phyloP scores from a whole-genome alignment of 2,113 vertebrate genomes.

The Stegostoma tigrinum region DNA sequence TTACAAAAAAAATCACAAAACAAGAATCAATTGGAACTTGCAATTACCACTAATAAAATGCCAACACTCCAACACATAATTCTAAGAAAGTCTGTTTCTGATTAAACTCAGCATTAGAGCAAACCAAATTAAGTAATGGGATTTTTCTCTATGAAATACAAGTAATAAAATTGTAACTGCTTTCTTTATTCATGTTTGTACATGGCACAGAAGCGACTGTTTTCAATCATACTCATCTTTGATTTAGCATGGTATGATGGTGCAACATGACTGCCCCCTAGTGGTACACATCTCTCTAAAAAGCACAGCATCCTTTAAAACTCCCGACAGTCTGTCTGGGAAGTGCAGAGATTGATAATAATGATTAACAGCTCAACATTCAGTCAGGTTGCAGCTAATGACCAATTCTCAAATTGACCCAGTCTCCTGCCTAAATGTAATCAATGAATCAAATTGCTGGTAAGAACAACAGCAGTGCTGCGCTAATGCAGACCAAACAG shows the following conservation, averaged over 20 bases:
- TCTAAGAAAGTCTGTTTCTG: not conserved
- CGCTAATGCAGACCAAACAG: not conserved
- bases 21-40: not conserved
- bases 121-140: not conserved
- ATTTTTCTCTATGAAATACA: not conserved
- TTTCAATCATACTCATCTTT: not conserved
- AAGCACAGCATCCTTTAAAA: not conserved
- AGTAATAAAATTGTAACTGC: not conserved
- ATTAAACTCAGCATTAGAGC: not conserved
- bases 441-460: not conserved
- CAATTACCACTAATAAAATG: not conserved
- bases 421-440: not conserved
- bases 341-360: not conserved
- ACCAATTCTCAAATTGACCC: not conserved
- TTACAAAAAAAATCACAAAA: not conserved
- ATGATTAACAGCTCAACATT: not conserved
- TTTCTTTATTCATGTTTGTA: not conserved
- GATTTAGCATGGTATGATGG: not conserved
- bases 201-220: not conserved
- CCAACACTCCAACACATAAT: not conserved
- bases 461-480: not conserved
- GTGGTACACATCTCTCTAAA: not conserved
- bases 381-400: not conserved
- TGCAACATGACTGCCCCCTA: not conserved
- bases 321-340: not conserved